Base-by-base conservation (phyloP, 1,140 invertebrate genomes). In the Drosophila saltans region DNA sequence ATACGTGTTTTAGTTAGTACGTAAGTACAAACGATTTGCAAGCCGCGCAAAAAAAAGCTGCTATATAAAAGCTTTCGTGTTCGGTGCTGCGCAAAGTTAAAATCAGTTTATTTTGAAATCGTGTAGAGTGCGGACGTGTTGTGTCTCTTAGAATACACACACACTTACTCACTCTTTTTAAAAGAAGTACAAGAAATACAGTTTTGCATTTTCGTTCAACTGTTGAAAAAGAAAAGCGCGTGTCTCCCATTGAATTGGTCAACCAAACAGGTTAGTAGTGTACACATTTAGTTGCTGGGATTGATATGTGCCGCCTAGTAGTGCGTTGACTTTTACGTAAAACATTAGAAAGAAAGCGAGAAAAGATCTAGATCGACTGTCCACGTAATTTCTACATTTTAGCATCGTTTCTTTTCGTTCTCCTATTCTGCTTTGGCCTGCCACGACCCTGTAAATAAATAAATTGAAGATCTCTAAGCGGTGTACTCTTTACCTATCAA, bases 251-350 rank as follows among this genome's bases (percentile, higher is more conserved):
- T 64, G 61, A 39, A 66, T 68, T 66, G 63, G 66, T 73, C 40
- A 72, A 69, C 43, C 66, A 88, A 85, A 88, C 82, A 85, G 82
- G 82, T 86, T 86, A 75, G 75, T 86, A 75, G 75, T 83, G 4
- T 36, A 36, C 33, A 36, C 33, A 36, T 5, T 36, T 36, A 36
- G 6, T 69, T 69, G 36, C 24, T 48, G 45, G 45, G 21, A 24
- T 48, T 48, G 7, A 8, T 21, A 48, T 48, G 16, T 52, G 45
- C 21, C 45, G 1, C 28, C 16, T 16, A 36, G 33, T 26, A 60
- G 48, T 66, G 56, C 45, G 59, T 24, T 62, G 45, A 69, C 74
- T 71, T 64, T 52, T 52, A 52, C 45, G 45, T 52, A 52, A 52
- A 52, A 24, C 24, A 26, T 52, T 10, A 10, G 1, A 10, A 52